Evolutionary conservation across 2,888 invertebrate species (phyloP).

Genomic region (Aethes cnicana): DNA sequence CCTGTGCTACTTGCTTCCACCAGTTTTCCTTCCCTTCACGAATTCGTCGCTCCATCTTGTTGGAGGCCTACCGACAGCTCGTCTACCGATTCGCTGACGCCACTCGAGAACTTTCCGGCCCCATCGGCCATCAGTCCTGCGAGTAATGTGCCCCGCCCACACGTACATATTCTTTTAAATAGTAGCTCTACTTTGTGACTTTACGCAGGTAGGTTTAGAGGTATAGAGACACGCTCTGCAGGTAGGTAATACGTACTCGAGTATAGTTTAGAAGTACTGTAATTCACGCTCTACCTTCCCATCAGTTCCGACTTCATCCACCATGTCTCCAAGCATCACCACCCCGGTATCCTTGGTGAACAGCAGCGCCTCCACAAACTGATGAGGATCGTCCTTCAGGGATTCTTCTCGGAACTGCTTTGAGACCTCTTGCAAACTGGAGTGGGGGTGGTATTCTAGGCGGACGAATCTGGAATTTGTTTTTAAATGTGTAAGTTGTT

Average conservation of each 20-base stretch:
- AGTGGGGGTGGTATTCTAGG: conserved; percentile 85
- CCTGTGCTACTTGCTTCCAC: no score
- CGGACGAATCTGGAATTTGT: conserved; percentile 77
- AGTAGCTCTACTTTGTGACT: no score
- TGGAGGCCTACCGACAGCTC: no score
- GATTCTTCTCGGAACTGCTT: conserved; percentile 78
- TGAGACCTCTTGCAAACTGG: conserved; percentile 76
- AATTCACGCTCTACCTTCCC: conserved; percentile 73
- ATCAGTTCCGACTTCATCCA: conserved; percentile 78
- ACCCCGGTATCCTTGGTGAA: conserved; percentile 86
- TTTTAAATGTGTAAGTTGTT: background rate
- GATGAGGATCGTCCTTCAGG: conserved; percentile 73
- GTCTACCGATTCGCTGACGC: no score
- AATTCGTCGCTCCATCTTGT: no score
- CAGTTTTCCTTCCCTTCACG: no score
- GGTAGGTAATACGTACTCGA: background rate
- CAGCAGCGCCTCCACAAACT: conserved; percentile 89
- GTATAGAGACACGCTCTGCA: no score
- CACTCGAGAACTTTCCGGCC: background rate
- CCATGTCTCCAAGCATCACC: conserved; percentile 89
- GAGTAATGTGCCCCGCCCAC: no score
- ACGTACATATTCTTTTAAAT: no score
- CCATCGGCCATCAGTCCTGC: no score
- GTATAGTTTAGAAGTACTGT: background rate
- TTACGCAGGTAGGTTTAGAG: no score